Percentiles rank a stretch among this genome's conserved stretches.
These are phyloP conservation scores for Psittacula derbiana DNA, from an alignment of 2,797 vertebrate genomes.

Conservation along the genomic window DNA sequence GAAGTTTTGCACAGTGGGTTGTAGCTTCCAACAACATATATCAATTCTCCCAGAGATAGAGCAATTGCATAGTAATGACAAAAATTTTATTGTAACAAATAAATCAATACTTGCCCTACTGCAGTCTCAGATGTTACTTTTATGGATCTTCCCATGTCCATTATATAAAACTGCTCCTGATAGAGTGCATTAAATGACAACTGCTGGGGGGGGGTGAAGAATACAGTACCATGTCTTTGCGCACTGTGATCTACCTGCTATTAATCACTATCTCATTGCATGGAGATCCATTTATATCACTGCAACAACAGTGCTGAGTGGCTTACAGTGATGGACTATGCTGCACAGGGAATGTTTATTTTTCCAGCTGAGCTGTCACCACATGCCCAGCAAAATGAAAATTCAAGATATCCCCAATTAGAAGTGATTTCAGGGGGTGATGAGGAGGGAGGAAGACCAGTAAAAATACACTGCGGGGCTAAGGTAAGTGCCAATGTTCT, in stretches of 20 bases:
- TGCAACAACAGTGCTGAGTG: slow-evolving; percentile 49
- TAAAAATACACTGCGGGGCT: neutral
- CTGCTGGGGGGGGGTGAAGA: slow-evolving; percentile 51
- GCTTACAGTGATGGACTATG: slow-evolving; percentile 59
- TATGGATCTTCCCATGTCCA: slow-evolving; percentile 76
- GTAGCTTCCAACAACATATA: slow-evolving; percentile 68
- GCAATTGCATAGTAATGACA: slow-evolving; percentile 80
- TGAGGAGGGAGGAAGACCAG: neutral
- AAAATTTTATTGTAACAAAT: slow-evolving; percentile 81
- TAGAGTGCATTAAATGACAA: slow-evolving; percentile 71
- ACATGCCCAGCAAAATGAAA: slow-evolving; percentile 20
- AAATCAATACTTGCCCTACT: slow-evolving; percentile 77
- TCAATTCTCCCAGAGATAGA: slow-evolving; percentile 74
- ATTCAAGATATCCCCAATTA: slow-evolving; percentile 21
- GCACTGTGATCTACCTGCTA: slow-evolving; percentile 39
- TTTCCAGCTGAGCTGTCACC: slow-evolving; percentile 66
- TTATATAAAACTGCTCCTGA: slow-evolving; percentile 72
- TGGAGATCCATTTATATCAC: slow-evolving; percentile 72
- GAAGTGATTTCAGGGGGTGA: neutral
- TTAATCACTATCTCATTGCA: slow-evolving; percentile 72
- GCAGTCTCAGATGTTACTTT: slow-evolving; percentile 78
- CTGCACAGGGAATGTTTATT: slow-evolving; percentile 57
- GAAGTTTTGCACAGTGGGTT: slow-evolving; percentile 71
- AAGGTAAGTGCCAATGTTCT: neutral
- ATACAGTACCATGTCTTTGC: neutral